These are phyloP conservation scores for Dilophus febrilis DNA, from an alignment of 2,888 invertebrate species.

Conservation along the genomic window DNA sequence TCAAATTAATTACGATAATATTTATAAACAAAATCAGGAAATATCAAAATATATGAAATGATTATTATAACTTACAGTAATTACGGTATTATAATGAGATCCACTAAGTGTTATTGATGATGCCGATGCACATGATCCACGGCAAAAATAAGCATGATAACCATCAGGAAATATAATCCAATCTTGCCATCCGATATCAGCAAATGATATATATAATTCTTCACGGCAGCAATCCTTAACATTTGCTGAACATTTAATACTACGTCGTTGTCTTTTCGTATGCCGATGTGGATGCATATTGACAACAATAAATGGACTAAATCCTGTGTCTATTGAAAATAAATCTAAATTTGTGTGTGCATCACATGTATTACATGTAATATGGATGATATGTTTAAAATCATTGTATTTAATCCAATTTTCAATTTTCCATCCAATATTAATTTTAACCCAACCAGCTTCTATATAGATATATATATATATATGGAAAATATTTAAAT, in stretches of 20 bases:
- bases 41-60: neutral
- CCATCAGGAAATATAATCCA: conserved; percentile 73
- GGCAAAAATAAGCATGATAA: conserved; percentile 77
- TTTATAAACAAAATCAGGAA: neutral
- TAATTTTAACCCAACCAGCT: conserved; percentile 59
- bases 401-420: conserved; percentile 57
- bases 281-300: conserved; percentile 57
- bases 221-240: conserved; percentile 69
- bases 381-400: conserved; percentile 52
- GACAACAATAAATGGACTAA: conserved; percentile 61
- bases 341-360: conserved; percentile 44
- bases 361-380: conserved; percentile 62
- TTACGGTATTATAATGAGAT: conserved; percentile 51
- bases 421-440: conserved; percentile 55
- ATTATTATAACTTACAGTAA: conserved; percentile 43
- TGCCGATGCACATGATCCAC: conserved; percentile 59
- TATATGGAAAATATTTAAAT: too few relatives aligned
- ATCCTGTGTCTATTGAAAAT: conserved; percentile 49
- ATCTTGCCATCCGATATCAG: conserved; percentile 73
- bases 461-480: too few relatives aligned
- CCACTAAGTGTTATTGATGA: conserved; percentile 49
- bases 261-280: conserved; percentile 34
- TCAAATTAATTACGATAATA: conserved; percentile 2
- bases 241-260: conserved; percentile 50
- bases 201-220: conserved; percentile 64